Evolutionary conservation across 2,888 invertebrate species (phyloP).

Genomic region (Drepanosiphum platanoidis): DNA sequence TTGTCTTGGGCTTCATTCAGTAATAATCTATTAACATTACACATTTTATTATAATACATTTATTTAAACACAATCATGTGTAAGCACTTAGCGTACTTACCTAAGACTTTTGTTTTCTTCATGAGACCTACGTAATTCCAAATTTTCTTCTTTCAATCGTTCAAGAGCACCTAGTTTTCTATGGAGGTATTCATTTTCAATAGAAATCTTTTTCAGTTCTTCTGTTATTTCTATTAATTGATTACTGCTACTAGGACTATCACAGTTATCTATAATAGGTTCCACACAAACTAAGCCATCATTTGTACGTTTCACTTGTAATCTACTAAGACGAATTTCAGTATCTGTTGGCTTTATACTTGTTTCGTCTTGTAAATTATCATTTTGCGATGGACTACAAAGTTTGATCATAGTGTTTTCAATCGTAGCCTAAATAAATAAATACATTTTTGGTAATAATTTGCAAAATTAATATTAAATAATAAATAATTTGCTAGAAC

Average conservation of each 20-base stretch:
- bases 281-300: conserved; percentile 43
- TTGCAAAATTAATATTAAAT: background rate
- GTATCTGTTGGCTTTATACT: conserved; percentile 71
- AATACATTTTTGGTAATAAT: background rate
- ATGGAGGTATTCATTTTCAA: conserved; percentile 72
- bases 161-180: conserved; percentile 73
- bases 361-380: conserved; percentile 31
- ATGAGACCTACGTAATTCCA: conserved; percentile 69
- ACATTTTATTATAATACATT: conserved; percentile 13
- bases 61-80: background rate
- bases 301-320: conserved; percentile 41
- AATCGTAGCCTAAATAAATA: conserved; percentile 42
- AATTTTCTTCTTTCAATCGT: conserved; percentile 73
- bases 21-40: conserved; percentile 64
- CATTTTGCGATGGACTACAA: conserved; percentile 33
- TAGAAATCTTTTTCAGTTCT: conserved; percentile 67
- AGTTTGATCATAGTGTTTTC: conserved; percentile 45
- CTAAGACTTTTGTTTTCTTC: conserved; percentile 75
- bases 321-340: conserved; percentile 39
- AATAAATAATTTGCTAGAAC: conserved; percentile 68
- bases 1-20: conserved; percentile 80
- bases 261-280: conserved; percentile 38
- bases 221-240: conserved; percentile 63
- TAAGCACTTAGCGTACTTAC: conserved; percentile 66
- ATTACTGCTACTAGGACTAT: conserved; percentile 17